Conservation (phyloP, 2,113 vertebrate species). For the Cathartes aura region DNA sequence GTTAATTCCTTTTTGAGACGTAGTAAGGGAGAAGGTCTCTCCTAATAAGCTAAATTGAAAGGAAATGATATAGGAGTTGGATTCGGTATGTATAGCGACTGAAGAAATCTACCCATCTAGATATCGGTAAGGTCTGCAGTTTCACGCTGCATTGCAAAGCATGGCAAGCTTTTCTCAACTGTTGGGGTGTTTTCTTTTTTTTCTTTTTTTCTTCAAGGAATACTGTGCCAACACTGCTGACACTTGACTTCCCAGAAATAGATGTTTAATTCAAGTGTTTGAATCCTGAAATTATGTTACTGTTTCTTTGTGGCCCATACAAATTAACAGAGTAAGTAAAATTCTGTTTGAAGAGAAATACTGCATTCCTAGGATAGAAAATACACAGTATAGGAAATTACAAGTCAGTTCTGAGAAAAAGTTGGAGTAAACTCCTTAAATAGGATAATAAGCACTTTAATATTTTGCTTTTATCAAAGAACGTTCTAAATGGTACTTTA, state of each 20-base stretch:
- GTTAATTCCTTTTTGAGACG: neutral
- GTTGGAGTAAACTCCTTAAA: neutral
- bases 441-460: neutral
- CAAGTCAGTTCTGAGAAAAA: neutral
- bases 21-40: neutral
- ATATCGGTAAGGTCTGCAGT: neutral
- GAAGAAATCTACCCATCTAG: neutral
- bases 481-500: neutral
- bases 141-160: neutral
- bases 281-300: constrained; percentile 25
- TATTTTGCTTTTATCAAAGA: neutral
- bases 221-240: neutral
- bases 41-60: neutral
- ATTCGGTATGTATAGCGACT: neutral
- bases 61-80: neutral
- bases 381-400: neutral
- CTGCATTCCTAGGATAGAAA: neutral
- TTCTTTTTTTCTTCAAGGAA: neutral
- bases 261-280: constrained; percentile 3
- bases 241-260: constrained; percentile 27
- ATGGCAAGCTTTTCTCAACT: neutral
- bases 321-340: neutral
- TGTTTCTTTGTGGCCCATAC: neutral
- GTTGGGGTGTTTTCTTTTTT: fast-evolving
- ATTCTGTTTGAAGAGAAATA: neutral